Percentiles rank a stretch among this genome's conserved stretches.
These are phyloP conservation scores for Embiotoca jacksoni DNA, from an alignment of 2,113 vertebrate species.

Conservation along the genomic window DNA sequence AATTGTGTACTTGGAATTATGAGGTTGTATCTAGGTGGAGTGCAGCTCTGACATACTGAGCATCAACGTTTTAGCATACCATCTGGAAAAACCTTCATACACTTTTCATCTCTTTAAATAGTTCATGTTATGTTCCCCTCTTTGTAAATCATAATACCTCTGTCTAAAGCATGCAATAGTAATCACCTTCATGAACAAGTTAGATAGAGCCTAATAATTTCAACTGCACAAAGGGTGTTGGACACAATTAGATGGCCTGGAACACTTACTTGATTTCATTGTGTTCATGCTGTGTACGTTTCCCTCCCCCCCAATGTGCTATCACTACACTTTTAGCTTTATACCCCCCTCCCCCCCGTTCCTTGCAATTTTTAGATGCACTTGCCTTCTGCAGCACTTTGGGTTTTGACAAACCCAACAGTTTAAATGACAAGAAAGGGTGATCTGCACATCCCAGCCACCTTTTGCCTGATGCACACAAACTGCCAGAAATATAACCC, in stretches of 20 bases:
- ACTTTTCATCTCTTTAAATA: background rate
- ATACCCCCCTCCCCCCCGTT: too few species aligned
- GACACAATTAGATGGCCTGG: background rate
- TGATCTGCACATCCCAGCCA: conserved; percentile 83
- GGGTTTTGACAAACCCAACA: conserved; percentile 47
- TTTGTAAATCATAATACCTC: background rate
- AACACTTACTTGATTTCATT: background rate
- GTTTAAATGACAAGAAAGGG: conserved; percentile 73
- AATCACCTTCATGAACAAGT: background rate
- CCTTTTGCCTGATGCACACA: conserved; percentile 65
- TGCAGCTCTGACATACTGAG: background rate
- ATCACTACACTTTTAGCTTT: background rate
- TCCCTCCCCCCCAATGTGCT: background rate
- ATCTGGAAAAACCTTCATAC: conserved; percentile 13
- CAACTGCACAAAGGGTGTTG: background rate
- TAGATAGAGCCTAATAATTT: conserved; percentile 2
- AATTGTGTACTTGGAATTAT: conserved; percentile 16
- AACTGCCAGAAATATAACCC: background rate
- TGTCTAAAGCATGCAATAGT: background rate
- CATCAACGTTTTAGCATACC: conserved; percentile 4
- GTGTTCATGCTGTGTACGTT: background rate
- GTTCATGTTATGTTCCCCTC: background rate
- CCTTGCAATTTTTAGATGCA: background rate
- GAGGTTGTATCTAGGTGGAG: conserved; percentile 5
- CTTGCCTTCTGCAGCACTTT: conserved; percentile 75